Conservation (phyloP, 2,888 invertebrate genomes). For the Nomada fabriciana region DNA sequence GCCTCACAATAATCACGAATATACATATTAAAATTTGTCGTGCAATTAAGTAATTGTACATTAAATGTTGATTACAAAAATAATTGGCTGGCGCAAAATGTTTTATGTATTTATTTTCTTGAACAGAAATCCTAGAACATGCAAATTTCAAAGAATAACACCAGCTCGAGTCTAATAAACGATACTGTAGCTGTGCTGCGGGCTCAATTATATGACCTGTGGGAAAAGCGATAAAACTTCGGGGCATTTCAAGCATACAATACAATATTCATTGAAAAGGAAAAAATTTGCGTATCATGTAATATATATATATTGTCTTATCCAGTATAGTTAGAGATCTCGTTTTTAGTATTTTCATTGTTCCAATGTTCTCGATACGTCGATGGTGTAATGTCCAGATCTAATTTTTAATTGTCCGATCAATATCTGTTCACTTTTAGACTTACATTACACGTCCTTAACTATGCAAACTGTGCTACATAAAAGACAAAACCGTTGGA, state of each 20-base stretch:
- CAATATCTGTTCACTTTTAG: constrained; percentile 41
- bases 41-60: constrained; percentile 31
- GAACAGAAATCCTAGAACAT: background rate
- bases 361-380: constrained; percentile 27
- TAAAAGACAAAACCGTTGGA: constrained; percentile 42
- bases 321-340: constrained; percentile 32
- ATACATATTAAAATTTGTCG: constrained; percentile 17
- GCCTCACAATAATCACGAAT: constrained; percentile 8
- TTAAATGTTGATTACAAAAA: constrained; percentile 41
- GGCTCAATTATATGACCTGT: background rate
- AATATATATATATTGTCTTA: constrained; percentile 33
- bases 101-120: constrained; percentile 13
- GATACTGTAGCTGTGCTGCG: constrained; percentile 15
- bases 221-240: constrained; percentile 44
- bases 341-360: constrained; percentile 51
- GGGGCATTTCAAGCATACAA: constrained; percentile 27
- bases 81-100: constrained; percentile 15
- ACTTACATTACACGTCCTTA: constrained; percentile 49
- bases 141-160: constrained; percentile 5
- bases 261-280: constrained; percentile 14
- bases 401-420: constrained; percentile 37
- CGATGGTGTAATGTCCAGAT: constrained; percentile 42
- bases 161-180: background rate
- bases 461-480: constrained; percentile 52
- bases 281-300: constrained; percentile 34